These are phyloP conservation scores for Philaenus spumarius DNA, from an alignment of 1,140 invertebrate species.

Conservation along the genomic window DNA sequence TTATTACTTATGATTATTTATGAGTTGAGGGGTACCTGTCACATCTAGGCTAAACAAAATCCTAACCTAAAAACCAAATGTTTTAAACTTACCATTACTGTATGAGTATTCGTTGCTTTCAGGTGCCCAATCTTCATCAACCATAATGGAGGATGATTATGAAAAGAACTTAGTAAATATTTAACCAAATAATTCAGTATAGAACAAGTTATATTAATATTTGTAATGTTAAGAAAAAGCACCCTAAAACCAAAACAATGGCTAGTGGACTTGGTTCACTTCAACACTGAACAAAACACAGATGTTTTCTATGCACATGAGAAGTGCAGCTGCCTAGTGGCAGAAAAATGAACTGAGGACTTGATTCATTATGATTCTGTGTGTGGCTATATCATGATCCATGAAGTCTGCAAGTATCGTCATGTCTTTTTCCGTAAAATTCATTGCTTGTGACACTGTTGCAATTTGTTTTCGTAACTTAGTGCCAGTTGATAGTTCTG, in stretches of 20 bases:
- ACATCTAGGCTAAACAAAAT: too few species aligned
- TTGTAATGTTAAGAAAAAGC: neutral
- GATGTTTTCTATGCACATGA: slow-evolving; percentile 12
- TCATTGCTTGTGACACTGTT: too few species aligned
- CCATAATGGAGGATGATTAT: slow-evolving; percentile 2
- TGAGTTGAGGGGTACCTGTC: too few species aligned
- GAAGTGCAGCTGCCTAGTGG: slow-evolving; percentile 13
- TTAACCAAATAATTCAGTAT: slow-evolving; percentile 2
- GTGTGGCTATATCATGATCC: neutral
- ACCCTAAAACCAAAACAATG: slow-evolving; percentile 14
- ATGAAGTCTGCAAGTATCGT: too few species aligned
- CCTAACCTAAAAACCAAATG: too few species aligned
- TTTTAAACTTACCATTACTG: too few species aligned
- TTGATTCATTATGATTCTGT: slow-evolving; percentile 2
- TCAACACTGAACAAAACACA: slow-evolving; percentile 14
- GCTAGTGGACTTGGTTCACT: slow-evolving; percentile 15
- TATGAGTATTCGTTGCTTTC: too few species aligned
- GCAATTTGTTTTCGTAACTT: too few species aligned
- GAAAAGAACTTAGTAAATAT: slow-evolving; percentile 1
- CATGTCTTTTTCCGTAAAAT: too few species aligned
- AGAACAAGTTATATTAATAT: slow-evolving; percentile 1
- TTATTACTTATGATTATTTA: too few species aligned
- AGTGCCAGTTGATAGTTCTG: too few species aligned
- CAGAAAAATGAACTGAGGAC: slow-evolving; percentile 6
- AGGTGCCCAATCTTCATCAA: slow-evolving; percentile 9